These are phyloP conservation scores for Myathropa florea DNA, from an alignment of 2,888 invertebrate genomes.

Conservation along the genomic window DNA sequence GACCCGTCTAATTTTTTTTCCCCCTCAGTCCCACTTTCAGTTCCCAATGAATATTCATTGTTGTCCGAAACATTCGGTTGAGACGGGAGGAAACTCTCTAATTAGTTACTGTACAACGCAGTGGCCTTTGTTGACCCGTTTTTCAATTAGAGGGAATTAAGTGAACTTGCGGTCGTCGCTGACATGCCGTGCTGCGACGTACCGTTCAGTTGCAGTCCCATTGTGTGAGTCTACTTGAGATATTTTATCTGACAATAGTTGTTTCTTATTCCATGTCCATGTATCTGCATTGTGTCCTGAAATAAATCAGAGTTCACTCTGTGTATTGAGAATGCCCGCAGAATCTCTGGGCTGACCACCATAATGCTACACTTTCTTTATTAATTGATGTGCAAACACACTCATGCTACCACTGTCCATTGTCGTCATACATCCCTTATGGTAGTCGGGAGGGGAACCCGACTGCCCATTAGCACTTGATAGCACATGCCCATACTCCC, in stretches of 20 bases:
- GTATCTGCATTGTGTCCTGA: constrained; percentile 29
- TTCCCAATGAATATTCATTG: constrained; percentile 60
- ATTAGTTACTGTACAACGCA: constrained; percentile 80
- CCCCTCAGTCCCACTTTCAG: neutral
- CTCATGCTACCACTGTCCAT: neutral
- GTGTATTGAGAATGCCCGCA: constrained; percentile 42
- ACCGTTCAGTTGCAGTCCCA: neutral
- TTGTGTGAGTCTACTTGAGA: constrained; percentile 18
- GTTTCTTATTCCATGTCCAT: constrained; percentile 66
- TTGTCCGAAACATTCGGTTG: constrained; percentile 68
- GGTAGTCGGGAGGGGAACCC: neutral
- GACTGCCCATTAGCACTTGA: constrained; percentile 56
- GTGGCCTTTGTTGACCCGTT: constrained; percentile 81
- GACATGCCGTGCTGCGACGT: neutral
- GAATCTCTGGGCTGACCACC: constrained; percentile 55
- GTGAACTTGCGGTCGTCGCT: constrained; percentile 49
- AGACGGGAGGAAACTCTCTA: constrained; percentile 75
- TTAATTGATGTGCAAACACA: constrained; percentile 69
- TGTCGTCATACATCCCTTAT: neutral
- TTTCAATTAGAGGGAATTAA: constrained; percentile 80
- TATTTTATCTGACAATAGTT: constrained; percentile 63
- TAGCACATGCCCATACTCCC: constrained; percentile 7
- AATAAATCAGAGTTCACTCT: constrained; percentile 62
- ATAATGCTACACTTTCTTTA: constrained; percentile 66
- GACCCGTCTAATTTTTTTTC: constrained; percentile 59